Evolutionary conservation across 2,888 invertebrate genomes (phyloP).

Genomic region (Melikaiella ostensackeni): DNA sequence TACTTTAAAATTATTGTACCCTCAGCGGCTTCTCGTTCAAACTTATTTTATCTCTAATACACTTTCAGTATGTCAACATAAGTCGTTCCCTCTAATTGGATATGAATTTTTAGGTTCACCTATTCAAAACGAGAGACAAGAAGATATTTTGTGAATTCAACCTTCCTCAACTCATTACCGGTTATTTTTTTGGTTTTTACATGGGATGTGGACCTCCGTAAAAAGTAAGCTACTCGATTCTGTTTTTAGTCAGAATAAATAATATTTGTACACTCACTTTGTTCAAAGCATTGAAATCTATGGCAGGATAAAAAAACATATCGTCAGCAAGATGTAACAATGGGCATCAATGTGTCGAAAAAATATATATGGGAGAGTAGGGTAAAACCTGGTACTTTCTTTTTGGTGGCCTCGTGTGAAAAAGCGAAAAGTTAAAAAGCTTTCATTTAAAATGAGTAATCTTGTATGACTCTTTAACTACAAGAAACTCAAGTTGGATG

Average conservation of each 20-base stretch:
- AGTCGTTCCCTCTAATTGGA: slow-evolving; percentile 36
- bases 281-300: not conserved
- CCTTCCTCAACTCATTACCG: slow-evolving; percentile 5
- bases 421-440: too few species aligned
- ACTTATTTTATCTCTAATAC: slow-evolving; percentile 44
- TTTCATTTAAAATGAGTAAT: too few species aligned
- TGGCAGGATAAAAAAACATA: not conserved
- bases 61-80: slow-evolving; percentile 22
- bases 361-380: too few species aligned
- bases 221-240: too few species aligned
- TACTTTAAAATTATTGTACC: slow-evolving; percentile 43
- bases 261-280: slow-evolving; percentile 14
- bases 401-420: too few species aligned
- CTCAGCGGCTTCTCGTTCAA: slow-evolving; percentile 48
- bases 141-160: slow-evolving; percentile 24
- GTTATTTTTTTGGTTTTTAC: slow-evolving; percentile 16
- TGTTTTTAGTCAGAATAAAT: slow-evolving; percentile 5
- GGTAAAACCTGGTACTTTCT: too few species aligned
- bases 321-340: too few species aligned
- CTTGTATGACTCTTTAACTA: too few species aligned
- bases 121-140: not conserved
- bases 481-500: too few species aligned
- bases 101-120: slow-evolving; percentile 28
- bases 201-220: not conserved
- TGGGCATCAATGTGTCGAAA: too few species aligned